Percentiles rank a stretch among this genome's conserved stretches.
Conservation (phyloP, 1,140 invertebrate genomes). For the Gonatopus flavifemur region DNA sequence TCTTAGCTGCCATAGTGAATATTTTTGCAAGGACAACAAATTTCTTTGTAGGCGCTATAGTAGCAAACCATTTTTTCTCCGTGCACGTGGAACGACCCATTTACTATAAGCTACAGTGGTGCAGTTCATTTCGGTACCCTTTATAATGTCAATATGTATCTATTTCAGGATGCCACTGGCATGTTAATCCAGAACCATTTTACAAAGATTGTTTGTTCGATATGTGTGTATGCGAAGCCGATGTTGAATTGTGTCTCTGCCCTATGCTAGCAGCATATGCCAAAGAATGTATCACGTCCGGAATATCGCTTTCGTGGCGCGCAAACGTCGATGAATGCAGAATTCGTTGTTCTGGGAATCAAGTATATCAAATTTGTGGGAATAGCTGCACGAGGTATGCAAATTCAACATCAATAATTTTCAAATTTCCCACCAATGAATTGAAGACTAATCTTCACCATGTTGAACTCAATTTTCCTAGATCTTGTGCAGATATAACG, state of each 20-base stretch:
- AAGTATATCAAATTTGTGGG: slow-evolving; percentile 72
- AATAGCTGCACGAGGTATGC: slow-evolving; percentile 59
- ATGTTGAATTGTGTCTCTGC: slow-evolving; percentile 72
- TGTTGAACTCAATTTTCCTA: slow-evolving; percentile 6
- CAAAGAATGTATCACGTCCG: slow-evolving; percentile 72
- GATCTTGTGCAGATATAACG: slow-evolving; percentile 40
- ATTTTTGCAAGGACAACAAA: no score
- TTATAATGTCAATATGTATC: background rate
- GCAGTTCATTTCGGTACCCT: background rate
- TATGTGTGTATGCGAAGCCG: slow-evolving; percentile 77
- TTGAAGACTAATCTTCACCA: background rate
- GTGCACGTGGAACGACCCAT: no score
- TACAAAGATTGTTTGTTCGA: slow-evolving; percentile 84
- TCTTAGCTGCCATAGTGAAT: no score
- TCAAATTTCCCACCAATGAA: background rate
- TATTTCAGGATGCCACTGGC: slow-evolving; percentile 71
- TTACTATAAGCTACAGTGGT: no score
- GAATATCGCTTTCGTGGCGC: slow-evolving; percentile 75
- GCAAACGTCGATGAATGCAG: slow-evolving; percentile 76
- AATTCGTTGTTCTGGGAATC: slow-evolving; percentile 73
- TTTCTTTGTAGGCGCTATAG: no score
- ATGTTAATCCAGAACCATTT: slow-evolving; percentile 76
- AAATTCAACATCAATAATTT: background rate
- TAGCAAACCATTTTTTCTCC: no score
- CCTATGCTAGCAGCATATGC: slow-evolving; percentile 80